These are phyloP conservation scores for Onychostruthus taczanowskii DNA, from an alignment of 2,113 vertebrate species.

Conservation along the genomic window DNA sequence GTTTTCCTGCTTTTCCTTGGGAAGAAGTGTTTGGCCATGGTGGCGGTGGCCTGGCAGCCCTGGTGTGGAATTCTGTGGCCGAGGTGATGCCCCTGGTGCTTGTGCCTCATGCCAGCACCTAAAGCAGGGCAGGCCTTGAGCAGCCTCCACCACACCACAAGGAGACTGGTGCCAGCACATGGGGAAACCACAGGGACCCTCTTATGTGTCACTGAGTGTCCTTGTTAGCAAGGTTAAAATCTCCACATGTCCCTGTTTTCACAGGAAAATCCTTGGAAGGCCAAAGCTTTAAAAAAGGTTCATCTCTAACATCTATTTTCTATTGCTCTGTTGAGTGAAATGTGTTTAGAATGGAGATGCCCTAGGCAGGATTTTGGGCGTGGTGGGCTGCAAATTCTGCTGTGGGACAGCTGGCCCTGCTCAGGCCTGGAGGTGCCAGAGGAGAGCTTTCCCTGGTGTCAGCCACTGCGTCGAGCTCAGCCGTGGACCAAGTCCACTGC, in stretches of 20 bases:
- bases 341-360: neutral
- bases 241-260: neutral
- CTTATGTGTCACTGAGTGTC: neutral
- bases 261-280: neutral
- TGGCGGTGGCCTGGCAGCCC: neutral
- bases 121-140: neutral
- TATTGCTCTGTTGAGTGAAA: neutral
- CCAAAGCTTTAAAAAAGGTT: neutral
- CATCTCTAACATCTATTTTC: neutral
- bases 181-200: fast-evolving
- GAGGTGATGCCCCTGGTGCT: neutral
- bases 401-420: fast-evolving
- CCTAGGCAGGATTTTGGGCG: neutral
- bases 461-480: fast-evolving
- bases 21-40: neutral
- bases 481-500: neutral
- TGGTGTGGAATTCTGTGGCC: fast-evolving
- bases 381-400: neutral
- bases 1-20: neutral
- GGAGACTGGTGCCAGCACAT: neutral
- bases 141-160: fast-evolving
- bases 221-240: neutral
- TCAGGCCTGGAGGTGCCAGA: neutral
- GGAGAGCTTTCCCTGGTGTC: neutral
- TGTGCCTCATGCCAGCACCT: neutral